phyloP scores from a whole-genome alignment of 2,888 invertebrate genomes.

The Epirrita christyi region DNA sequence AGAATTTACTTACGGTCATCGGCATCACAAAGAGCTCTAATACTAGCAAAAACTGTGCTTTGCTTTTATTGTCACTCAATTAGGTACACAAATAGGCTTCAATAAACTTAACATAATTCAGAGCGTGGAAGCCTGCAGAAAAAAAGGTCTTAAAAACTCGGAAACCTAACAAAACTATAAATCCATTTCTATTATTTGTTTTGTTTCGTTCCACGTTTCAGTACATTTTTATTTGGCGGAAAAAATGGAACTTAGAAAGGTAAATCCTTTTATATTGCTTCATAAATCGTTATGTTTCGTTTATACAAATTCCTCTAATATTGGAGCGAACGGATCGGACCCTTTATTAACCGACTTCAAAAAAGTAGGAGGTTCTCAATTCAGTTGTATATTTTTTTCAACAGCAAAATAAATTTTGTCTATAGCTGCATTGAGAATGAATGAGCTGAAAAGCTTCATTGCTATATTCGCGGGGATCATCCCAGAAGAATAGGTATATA shows the following conservation, averaged over 20 bases:
- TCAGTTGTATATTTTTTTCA: too few species aligned
- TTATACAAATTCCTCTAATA: conserved; percentile 10
- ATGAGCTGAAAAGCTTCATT: conserved; percentile 7
- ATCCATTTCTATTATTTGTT: not conserved
- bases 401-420: conserved; percentile 13
- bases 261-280: conserved; percentile 12
- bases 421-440: not conserved
- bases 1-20: too few species aligned
- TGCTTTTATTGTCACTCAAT: too few species aligned
- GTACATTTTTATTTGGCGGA: conserved; percentile 8
- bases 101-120: too few species aligned
- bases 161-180: not conserved
- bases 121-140: too few species aligned
- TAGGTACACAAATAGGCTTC: too few species aligned
- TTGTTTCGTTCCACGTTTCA: not conserved
- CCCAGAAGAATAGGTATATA: conserved; percentile 7
- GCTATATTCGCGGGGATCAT: conserved; percentile 12
- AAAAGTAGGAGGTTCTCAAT: too few species aligned
- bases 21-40: too few species aligned
- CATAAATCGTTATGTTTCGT: conserved; percentile 13
- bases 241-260: conserved; percentile 2
- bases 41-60: too few species aligned
- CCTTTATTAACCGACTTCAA: too few species aligned
- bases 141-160: too few species aligned
- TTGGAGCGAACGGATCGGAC: conserved; percentile 2